Percentiles rank a stretch among this genome's conserved stretches.
phyloP scores from a whole-genome alignment of 2,113 vertebrate species.

The Chroicocephalus ridibundus region DNA sequence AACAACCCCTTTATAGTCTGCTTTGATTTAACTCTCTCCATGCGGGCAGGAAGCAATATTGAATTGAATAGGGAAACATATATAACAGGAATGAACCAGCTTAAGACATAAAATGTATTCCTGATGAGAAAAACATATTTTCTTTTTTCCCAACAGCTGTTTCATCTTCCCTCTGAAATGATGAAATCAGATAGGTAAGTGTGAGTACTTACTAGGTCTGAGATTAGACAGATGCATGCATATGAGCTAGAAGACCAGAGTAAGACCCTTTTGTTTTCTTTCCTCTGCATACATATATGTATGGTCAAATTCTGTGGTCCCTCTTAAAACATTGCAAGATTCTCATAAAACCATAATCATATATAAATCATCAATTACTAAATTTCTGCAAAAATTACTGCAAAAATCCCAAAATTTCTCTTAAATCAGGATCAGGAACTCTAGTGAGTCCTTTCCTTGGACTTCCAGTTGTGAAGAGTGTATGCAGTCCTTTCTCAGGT shows the following conservation, averaged over 20 bases:
- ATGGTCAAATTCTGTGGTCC: background rate
- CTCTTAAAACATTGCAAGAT: background rate
- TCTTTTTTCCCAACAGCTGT: background rate
- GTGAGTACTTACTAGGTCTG: background rate
- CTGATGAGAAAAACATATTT: background rate
- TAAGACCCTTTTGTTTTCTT: background rate
- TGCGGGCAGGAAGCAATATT: background rate
- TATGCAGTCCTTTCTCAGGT: background rate
- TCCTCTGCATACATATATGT: background rate
- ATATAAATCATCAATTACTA: background rate
- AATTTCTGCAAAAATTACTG: background rate
- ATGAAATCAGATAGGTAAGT: background rate
- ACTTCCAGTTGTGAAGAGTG: background rate
- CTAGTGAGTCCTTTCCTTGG: background rate
- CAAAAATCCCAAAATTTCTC: background rate
- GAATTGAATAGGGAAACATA: background rate
- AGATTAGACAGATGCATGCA: background rate
- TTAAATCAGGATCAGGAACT: background rate
- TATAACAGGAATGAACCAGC: background rate
- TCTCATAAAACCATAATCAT: background rate
- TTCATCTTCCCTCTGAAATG: background rate
- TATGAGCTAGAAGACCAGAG: background rate
- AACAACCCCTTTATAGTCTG: background rate
- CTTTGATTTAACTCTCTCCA: background rate
- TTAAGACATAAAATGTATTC: background rate